A percentile compares a stretch with the other conserved stretches of the same genome.
These are phyloP conservation scores for Apodemus sylvaticus DNA, from an alignment of 2,113 vertebrate species.

Conservation along the genomic window DNA sequence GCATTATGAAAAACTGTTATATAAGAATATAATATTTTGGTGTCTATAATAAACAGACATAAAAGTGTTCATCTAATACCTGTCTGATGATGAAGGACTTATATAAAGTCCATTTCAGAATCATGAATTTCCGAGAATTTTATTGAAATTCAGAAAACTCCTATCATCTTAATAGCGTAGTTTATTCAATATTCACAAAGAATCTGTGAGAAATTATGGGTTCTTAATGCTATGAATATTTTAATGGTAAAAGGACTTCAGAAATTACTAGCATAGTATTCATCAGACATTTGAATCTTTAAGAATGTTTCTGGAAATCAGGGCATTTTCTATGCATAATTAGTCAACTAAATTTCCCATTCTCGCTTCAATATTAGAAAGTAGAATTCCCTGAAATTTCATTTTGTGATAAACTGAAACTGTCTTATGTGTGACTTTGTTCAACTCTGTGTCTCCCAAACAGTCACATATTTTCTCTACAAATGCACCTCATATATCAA, in stretches of 20 bases:
- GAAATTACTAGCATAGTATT: neutral
- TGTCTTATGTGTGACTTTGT: neutral
- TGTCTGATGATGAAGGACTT: neutral
- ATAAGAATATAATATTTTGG: neutral
- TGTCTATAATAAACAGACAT: neutral
- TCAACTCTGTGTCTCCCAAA: neutral
- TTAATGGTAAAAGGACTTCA: neutral
- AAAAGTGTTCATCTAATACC: neutral
- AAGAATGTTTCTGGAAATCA: neutral
- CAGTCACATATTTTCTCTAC: neutral
- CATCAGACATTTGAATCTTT: neutral
- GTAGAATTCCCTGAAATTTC: neutral
- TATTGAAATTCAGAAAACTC: neutral
- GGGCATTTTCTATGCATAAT: neutral
- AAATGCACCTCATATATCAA: neutral
- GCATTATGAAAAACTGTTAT: neutral
- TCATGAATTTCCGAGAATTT: constrained; percentile 8
- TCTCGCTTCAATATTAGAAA: neutral
- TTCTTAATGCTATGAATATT: neutral
- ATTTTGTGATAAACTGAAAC: neutral
- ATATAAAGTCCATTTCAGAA: neutral
- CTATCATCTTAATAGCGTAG: neutral
- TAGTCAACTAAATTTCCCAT: neutral
- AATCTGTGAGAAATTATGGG: neutral
- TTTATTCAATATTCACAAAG: neutral